Evolutionary conservation across 2,797 vertebrate genomes (phyloP).

Genomic region (Sparidentex hasta): DNA sequence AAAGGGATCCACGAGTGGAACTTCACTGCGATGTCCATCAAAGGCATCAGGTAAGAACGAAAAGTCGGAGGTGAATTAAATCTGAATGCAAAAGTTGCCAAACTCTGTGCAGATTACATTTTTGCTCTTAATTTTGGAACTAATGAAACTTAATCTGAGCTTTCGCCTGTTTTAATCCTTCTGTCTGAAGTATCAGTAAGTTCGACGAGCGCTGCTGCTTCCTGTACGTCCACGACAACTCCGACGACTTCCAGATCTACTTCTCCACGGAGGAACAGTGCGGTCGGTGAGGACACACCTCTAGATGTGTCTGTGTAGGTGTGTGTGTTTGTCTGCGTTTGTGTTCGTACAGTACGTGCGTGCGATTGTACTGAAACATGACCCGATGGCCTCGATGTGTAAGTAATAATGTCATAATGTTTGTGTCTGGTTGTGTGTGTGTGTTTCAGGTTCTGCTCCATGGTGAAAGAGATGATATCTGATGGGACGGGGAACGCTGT

Average conservation of each 20-base stretch:
- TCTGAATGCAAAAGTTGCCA: no score
- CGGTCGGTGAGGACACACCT: slow-evolving; percentile 88
- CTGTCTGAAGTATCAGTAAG: slow-evolving; percentile 91
- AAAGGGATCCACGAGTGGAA: slow-evolving; percentile 97
- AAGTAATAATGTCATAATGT: neutral
- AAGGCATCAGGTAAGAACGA: slow-evolving; percentile 92
- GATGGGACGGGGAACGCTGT: slow-evolving; percentile 87
- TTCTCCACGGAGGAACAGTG: slow-evolving; percentile 96
- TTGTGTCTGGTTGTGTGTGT: neutral
- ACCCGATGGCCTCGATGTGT: rapidly evolving
- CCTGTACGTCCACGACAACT: slow-evolving; percentile 95
- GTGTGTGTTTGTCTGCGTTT: slow-evolving; percentile 59
- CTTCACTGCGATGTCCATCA: slow-evolving; percentile 94
- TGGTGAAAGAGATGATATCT: slow-evolving; percentile 95
- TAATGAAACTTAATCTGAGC: no score
- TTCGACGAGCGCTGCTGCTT: slow-evolving; percentile 97
- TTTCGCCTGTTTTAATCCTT: neutral
- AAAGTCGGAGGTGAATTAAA: neutral
- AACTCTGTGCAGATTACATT: neutral
- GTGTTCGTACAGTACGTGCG: slow-evolving; percentile 10
- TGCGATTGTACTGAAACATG: neutral
- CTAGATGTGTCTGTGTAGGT: slow-evolving; percentile 76
- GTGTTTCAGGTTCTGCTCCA: slow-evolving; percentile 91
- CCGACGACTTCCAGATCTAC: slow-evolving; percentile 98
- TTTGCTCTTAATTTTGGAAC: no score